Evolutionary conservation across 2,888 invertebrate genomes (phyloP), one percentile per base, ranked within the genome.

Genomic region (Apotomis turbidana): DNA sequence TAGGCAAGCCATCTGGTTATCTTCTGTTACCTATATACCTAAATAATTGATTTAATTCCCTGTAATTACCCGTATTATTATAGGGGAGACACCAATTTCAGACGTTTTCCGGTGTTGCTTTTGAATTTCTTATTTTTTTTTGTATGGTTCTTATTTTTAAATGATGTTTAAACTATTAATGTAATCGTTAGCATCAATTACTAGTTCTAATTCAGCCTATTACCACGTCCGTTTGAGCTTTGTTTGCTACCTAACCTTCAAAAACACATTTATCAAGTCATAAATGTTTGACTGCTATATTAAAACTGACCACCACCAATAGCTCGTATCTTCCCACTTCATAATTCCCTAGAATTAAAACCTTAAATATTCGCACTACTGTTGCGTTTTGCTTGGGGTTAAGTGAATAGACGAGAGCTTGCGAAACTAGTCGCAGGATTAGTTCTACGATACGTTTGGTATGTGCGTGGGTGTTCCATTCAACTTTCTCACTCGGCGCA

Each of bases 401-500:
- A 44, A 57, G 41, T 57, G 5, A 44, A 5, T 4, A 27, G 27
- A 66, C 46, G 8, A 3, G 66, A 44, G 27, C 55, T 8, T 57
- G 44, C 46, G n/a, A 55, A 57, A n/a, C 12, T 9, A 36, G 27
- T 12, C 4, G 12, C 4, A 36, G 66, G 44, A 66, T 68, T 71
- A 61, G 60, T 62, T 68, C 51, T 71, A 71, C 49, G 44, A 68
- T 68, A 58, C 62, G 62, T 55, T 54, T 10, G 58, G 38, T 58
- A 62, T 62, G 61, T 9, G 67, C 63, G 74, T 71, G 64, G 74
- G 74, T 54, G 72, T 55, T 61, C 66, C 74, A 74, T 74, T 72
- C 74, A 74, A 55, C 58, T 72, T 62, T 71, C 62, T n/a, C 55
- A 12, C 36, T 55, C 8, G 57, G 51, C 51, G 49, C 49, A 55